Percentiles rank a stretch among this genome's conserved stretches.
phyloP scores from a whole-genome alignment of 2,113 vertebrate genomes.

The Aythya baeri region DNA sequence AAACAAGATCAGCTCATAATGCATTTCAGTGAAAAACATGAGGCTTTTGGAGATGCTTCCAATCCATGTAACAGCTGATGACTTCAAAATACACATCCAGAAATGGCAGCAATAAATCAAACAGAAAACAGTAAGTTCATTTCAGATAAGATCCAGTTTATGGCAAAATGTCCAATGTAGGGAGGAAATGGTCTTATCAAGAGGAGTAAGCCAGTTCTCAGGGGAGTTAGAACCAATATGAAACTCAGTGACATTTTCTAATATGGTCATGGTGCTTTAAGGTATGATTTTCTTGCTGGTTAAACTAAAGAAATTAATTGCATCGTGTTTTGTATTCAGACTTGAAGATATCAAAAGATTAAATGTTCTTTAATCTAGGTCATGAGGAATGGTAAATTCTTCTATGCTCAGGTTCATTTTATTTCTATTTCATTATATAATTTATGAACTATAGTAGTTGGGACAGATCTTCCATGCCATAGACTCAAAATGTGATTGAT shows the following conservation, averaged over 20 bases:
- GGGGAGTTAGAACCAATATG: not conserved
- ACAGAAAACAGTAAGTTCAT: not conserved
- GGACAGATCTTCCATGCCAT: not conserved
- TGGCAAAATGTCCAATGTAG: not conserved
- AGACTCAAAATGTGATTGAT: constrained; percentile 40
- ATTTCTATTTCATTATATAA: not conserved
- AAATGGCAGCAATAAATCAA: not conserved
- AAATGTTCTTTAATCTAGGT: not conserved
- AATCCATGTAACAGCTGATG: not conserved
- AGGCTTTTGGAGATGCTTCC: not conserved
- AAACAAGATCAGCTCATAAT: not conserved
- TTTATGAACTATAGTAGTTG: not conserved
- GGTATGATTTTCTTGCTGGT: not conserved
- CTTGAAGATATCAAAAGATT: not conserved
- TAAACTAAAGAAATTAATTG: not conserved
- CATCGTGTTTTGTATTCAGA: not conserved
- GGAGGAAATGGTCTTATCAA: too few species aligned
- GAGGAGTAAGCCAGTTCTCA: not conserved
- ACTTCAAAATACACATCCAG: not conserved
- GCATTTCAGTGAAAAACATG: not conserved
- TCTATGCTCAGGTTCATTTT: not conserved
- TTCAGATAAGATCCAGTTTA: not conserved
- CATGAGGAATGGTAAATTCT: not conserved
- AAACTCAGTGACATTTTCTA: not conserved
- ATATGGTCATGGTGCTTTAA: not conserved